These are phyloP conservation scores for Ceratosolen fusciceps DNA, from an alignment of 1,140 invertebrate genomes.

Conservation along the genomic window DNA sequence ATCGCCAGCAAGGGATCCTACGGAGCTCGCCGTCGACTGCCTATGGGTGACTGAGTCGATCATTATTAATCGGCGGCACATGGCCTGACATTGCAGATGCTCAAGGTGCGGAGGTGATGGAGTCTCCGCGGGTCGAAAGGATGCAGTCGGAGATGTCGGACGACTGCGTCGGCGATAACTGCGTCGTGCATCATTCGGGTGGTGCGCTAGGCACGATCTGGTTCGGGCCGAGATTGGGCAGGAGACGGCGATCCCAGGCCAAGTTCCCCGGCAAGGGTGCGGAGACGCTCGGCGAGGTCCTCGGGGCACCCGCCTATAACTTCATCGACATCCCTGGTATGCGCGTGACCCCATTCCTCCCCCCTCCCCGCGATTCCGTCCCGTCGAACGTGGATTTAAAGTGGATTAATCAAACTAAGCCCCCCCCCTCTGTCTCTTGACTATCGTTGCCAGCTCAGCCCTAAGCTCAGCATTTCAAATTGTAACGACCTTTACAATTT, in stretches of 20 bases:
- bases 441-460: too few relatives aligned
- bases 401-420: too few relatives aligned
- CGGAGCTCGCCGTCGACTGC: too few relatives aligned
- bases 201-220: conserved; percentile 61
- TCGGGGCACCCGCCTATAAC: conserved; percentile 50
- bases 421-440: too few relatives aligned
- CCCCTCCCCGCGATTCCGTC: too few relatives aligned
- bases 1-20: too few relatives aligned
- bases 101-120: conserved; percentile 1
- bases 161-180: conserved; percentile 57
- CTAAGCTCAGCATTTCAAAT: too few relatives aligned
- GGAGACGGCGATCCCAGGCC: conserved; percentile 60
- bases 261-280: conserved; percentile 53
- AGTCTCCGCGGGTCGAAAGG: conserved; percentile 23
- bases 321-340: conserved; percentile 58
- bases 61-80: not conserved
- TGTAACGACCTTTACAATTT: too few relatives aligned
- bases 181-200: conserved; percentile 56
- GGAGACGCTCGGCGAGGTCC: conserved; percentile 51
- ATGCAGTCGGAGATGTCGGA: conserved; percentile 37
- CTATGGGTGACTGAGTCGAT: too few relatives aligned
- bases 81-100: not conserved
- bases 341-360: not conserved
- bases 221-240: conserved; percentile 67
- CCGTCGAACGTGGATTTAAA: too few relatives aligned